These are phyloP conservation scores for Leptinotarsa juncta DNA, from an alignment of 2,888 invertebrate species.

Conservation along the genomic window DNA sequence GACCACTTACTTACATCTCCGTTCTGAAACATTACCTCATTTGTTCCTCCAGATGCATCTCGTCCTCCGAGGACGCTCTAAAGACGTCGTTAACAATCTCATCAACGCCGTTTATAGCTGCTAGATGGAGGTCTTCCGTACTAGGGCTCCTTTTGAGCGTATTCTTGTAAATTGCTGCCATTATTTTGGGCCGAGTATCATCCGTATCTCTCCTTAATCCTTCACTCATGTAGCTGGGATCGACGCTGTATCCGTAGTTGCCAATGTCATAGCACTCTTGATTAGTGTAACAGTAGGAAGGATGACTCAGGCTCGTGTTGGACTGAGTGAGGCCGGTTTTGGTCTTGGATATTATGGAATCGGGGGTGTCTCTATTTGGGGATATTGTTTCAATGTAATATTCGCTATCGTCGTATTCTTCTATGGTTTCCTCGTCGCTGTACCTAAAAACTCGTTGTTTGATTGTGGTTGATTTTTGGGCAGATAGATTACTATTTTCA, in stretches of 20 bases:
- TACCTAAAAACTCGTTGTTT: conserved; percentile 52
- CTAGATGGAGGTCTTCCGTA: conserved; percentile 48
- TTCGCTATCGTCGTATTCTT: conserved; percentile 59
- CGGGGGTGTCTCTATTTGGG: conserved; percentile 57
- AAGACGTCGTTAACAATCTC: conserved; percentile 10
- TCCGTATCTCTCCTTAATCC: conserved; percentile 64
- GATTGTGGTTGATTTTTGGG: too few relatives aligned
- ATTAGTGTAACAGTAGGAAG: conserved; percentile 83
- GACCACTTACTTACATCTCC: too few relatives aligned
- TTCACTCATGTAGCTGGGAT: conserved; percentile 51
- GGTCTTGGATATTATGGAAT: conserved; percentile 65
- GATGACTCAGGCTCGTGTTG: conserved; percentile 79
- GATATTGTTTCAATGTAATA: conserved; percentile 60
- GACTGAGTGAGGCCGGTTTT: conserved; percentile 48
- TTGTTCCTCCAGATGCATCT: conserved; percentile 65
- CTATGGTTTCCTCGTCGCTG: conserved; percentile 60
- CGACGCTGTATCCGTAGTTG: conserved; percentile 76
- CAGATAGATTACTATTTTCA: too few relatives aligned
- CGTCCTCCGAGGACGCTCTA: conserved; percentile 25
- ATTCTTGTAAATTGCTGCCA: conserved; percentile 78
- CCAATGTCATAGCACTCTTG: conserved; percentile 83
- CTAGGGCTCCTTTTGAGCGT: conserved; percentile 60
- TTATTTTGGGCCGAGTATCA: conserved; percentile 75
- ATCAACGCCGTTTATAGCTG: conserved; percentile 58
- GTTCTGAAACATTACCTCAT: conserved; percentile 57